Evolutionary conservation across 2,888 invertebrate genomes (phyloP).

Genomic region (Lasius fuliginosus): DNA sequence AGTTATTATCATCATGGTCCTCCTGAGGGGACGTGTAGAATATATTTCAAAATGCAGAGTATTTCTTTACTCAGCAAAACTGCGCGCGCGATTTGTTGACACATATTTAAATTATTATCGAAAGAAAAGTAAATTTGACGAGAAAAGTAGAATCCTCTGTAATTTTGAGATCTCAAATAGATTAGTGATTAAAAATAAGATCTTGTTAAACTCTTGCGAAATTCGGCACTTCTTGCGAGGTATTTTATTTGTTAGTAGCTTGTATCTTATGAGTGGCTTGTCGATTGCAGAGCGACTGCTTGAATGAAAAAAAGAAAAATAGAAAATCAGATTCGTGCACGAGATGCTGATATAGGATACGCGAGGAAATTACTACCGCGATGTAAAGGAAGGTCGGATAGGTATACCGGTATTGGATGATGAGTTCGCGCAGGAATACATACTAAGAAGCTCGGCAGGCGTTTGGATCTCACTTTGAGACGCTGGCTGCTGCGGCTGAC

Average conservation of each 20-base stretch:
- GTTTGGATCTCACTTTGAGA: conserved; percentile 50
- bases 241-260: not conserved
- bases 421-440: conserved; percentile 41
- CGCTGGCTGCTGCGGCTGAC: conserved; percentile 28
- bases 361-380: conserved; percentile 38
- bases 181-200: not conserved
- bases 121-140: not conserved
- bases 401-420: conserved; percentile 31
- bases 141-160: not conserved
- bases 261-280: not conserved
- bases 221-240: not conserved
- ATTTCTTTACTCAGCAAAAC: not conserved
- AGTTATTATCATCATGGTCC: conserved; percentile 11
- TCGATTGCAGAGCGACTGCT: not conserved
- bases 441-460: conserved; percentile 35
- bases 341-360: conserved; percentile 15
- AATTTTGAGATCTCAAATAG: not conserved
- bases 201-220: not conserved
- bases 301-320: not conserved
- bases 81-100: not conserved
- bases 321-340: not conserved
- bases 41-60: not conserved
- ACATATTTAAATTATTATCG: not conserved
- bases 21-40: not conserved
- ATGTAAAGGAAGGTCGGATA: conserved; percentile 39